Evolutionary conservation across 2,113 vertebrate genomes (phyloP).

Genomic region (Podarcis cretensis): DNA sequence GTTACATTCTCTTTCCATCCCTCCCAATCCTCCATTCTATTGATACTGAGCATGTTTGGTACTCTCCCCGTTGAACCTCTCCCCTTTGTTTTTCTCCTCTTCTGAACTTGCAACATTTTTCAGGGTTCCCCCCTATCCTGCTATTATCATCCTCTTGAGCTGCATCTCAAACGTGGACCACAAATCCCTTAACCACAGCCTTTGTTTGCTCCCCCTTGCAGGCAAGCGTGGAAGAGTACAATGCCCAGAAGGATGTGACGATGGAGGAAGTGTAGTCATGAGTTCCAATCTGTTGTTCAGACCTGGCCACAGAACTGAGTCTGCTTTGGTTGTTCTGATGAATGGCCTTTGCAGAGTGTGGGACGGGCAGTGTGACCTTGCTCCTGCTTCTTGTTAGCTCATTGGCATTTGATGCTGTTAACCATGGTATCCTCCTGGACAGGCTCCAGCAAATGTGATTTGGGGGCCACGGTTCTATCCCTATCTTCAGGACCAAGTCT

Average conservation of each 20-base stretch:
- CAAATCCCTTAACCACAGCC: not conserved
- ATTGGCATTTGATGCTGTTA: not conserved
- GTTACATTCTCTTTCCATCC: not conserved
- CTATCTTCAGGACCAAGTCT: no score
- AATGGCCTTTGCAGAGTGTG: no score
- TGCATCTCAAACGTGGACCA: not conserved
- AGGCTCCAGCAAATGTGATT: not conserved
- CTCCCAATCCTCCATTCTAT: not conserved
- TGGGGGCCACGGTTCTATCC: not conserved
- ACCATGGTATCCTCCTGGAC: not conserved
- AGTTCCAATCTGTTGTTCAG: no score
- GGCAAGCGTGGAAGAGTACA: slow-evolving; percentile 80
- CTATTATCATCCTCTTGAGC: not conserved
- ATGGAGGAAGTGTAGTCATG: slow-evolving; percentile 75
- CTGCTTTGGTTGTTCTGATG: no score
- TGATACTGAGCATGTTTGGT: not conserved
- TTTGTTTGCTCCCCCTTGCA: slow-evolving; percentile 61
- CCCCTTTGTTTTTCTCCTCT: not conserved
- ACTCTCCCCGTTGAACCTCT: not conserved
- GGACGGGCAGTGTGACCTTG: no score
- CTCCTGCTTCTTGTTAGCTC: not conserved
- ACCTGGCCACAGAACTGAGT: no score
- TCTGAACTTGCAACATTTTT: not conserved
- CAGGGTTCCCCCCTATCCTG: not conserved
- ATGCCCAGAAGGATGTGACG: slow-evolving; percentile 72